phyloP scores from a whole-genome alignment of 2,888 invertebrate genomes.

The Lasioglossum marginatum region DNA sequence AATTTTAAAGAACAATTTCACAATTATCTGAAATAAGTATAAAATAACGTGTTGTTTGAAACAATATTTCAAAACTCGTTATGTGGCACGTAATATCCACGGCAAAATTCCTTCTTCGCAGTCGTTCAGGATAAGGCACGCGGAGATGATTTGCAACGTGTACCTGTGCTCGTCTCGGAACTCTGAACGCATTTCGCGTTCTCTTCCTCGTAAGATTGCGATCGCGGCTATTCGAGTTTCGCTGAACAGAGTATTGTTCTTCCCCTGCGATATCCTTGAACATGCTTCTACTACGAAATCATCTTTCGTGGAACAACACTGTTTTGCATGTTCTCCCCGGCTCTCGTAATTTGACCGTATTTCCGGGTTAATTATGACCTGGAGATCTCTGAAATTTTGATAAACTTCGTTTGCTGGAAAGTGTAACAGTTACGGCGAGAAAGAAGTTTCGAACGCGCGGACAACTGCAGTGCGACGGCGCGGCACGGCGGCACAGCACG shows the following conservation, averaged over 20 bases:
- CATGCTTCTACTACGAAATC: not conserved
- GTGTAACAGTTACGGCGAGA: not conserved
- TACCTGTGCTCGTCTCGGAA: not conserved
- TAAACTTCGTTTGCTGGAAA: constrained; percentile 5
- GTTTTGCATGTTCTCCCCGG: not conserved
- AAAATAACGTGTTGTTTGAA: too few species aligned
- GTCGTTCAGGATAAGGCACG: not conserved
- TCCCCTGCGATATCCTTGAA: constrained; percentile 29
- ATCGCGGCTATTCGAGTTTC: constrained; percentile 8
- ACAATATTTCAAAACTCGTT: too few species aligned
- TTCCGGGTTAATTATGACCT: not conserved
- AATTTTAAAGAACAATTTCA: too few species aligned
- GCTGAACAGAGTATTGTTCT: not conserved
- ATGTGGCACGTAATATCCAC: too few species aligned
- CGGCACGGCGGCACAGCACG: not conserved
- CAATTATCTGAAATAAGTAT: too few species aligned
- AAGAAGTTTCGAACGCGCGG: not conserved
- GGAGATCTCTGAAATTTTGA: not conserved
- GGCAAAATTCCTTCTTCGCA: not conserved
- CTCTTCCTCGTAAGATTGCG: constrained; percentile 26
- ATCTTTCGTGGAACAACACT: not conserved
- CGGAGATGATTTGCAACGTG: constrained; percentile 9
- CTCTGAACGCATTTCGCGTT: constrained; percentile 16
- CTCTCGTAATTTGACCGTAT: not conserved
- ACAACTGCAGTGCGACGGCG: too few species aligned